These are phyloP conservation scores for Physeter macrocephalus DNA, from an alignment of 2,113 vertebrate genomes.

Conservation along the genomic window DNA sequence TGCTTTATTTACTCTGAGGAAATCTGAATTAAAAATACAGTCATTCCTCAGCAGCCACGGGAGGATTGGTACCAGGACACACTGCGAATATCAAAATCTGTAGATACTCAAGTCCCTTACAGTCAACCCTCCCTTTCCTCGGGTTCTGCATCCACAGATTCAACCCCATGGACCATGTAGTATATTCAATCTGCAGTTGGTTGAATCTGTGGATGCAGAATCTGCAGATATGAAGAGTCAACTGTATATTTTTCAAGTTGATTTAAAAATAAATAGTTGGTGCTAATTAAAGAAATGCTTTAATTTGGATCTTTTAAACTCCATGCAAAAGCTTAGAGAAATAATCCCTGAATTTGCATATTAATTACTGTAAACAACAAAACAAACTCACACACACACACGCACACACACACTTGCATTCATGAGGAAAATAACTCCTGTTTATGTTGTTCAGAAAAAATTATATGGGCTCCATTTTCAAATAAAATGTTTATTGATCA, in stretches of 20 bases:
- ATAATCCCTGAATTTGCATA: not conserved
- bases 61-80: not conserved
- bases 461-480: not conserved
- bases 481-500: not conserved
- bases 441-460: not conserved
- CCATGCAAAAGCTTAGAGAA: not conserved
- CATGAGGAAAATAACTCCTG: not conserved
- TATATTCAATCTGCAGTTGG: not conserved
- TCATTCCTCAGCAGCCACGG: not conserved
- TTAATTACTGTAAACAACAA: not conserved
- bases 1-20: not conserved
- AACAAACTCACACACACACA: not conserved
- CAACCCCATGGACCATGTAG: not conserved
- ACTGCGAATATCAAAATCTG: not conserved
- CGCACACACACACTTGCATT: not conserved
- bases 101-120: not conserved
- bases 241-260: not conserved
- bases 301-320: not conserved
- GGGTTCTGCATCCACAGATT: not conserved
- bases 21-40: not conserved
- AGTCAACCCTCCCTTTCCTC: not conserved
- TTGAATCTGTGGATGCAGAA: not conserved
- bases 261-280: not conserved
- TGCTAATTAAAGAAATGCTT: not conserved
- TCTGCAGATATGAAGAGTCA: not conserved